Evolutionary conservation across 92 coral and sea anemone genomes (phyloP), one percentile per base, ranked within the genome.

Genomic region (Umimayanthus chanpuru): DNA sequence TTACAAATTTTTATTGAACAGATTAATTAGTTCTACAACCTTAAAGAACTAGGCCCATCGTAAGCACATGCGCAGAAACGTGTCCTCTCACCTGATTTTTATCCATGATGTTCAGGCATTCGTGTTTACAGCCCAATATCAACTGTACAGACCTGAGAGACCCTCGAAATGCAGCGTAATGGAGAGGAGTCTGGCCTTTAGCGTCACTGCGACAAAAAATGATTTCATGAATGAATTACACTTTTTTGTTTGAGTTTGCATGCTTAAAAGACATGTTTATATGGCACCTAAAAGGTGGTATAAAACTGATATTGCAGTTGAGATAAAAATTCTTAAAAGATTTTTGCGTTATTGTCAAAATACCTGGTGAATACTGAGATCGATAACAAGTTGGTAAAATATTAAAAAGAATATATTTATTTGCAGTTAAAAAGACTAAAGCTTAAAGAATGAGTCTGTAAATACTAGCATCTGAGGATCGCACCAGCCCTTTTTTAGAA

Each of bases 131-230:
- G 50, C 87, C 92, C 88, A 95, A 64, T 32, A 95, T 92, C 29
- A 95, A 88, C 82, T 95, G 96, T 9, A 92, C 89, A 47, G 98
- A 92, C 90, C 89, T 86, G 75, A 86, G 89, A 2, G 98, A 95
- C 73, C 98, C 98, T 76, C 94, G 90, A 15, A 89, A 85, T 0
- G 98, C 96, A 1, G 98, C 98, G 80, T 95, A 95, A 87, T 95
- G 98, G 25, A 95, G 86, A 3, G 98, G 98, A 0, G 96, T 93
- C 88, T 95, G 98, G 64, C 98, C 98, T 21, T 93, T 93, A 9
- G 85, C 89, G 58, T 95, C 98, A 87, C 98, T 95, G 85, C 28
- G 41, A 72, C 41, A 70, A 18, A 82, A 68, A 36, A 20, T 74
- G 12, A 4, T 36, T 15, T 36, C 8, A 20, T 73, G 9, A 6